Evolutionary conservation across 2,113 vertebrate genomes (phyloP), one percentile per base, ranked within the genome.

Genomic region (Lepus americanus): DNA sequence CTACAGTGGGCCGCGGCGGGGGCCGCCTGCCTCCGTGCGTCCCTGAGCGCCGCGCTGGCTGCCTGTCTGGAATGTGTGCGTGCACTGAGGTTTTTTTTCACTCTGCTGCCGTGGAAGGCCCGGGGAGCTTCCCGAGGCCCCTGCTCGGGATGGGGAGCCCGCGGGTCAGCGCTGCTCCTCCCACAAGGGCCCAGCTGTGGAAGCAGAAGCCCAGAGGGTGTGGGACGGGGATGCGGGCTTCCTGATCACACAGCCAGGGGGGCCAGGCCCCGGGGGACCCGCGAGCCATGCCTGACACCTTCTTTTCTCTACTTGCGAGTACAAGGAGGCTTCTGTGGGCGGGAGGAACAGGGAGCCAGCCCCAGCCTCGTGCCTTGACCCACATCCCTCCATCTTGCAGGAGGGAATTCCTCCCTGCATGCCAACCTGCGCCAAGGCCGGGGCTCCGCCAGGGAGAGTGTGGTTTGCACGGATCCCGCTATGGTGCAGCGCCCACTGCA

Each of bases 81-180:
- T 53, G 76, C 63, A 70, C 61, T 23, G 0, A 66, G 73, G 87
- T 77, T 92, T 96, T 87, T 94, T 95, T 97, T 94, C 55, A 72
- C 64, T 66, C 22, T 1, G 6, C 39, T 2, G 51, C 89, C 3
- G 0, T 53, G 83, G 88, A 84, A 79, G 9, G 63, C 36, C 79
- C 17, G 2, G 78, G 63, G 70, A 86, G 23, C 27, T 63, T 33
- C 36, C 25, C 44, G 20, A 0, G 55, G 33, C 29, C 33, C 22
- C 69, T 80, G 86, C 80, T 66, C 63, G 61, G 82, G 53, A 77
- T 8, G 33, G 74, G 82, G 66, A 3, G 13, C 63, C 64, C 2
- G 6, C 4, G 0, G 79, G 84, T 81, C 95, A 89, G 91, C 70
- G 31, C 64, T 73, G 66, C 64, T 29, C 73, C 69, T 14, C 23